These are phyloP conservation scores for Muraenolepis orangiensis DNA, from an alignment of 2,797 vertebrate species.

Conservation along the genomic window DNA sequence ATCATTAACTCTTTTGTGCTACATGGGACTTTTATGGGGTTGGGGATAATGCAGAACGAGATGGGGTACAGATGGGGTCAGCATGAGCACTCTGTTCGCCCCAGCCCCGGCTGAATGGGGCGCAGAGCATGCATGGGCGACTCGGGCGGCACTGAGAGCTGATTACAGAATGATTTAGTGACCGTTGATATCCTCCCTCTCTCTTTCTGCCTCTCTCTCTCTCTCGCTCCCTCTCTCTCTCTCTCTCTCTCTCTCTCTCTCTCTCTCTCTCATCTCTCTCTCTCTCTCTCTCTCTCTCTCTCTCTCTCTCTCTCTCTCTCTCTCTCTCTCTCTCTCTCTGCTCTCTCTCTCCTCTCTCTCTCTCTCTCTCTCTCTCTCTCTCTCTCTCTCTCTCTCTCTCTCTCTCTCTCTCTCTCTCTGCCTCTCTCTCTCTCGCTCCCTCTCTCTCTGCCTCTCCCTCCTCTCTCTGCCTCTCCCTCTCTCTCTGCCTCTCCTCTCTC, in stretches of 20 bases:
- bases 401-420: constrained; percentile 49
- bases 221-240: constrained; percentile 53
- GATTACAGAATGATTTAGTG: constrained; percentile 87
- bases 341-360: constrained; percentile 50
- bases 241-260: constrained; percentile 50
- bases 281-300: constrained; percentile 50
- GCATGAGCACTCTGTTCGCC: constrained; percentile 76
- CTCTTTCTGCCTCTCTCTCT: constrained; percentile 55
- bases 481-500: constrained; percentile 51
- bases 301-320: constrained; percentile 60
- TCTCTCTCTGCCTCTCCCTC: no score
- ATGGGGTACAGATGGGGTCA: constrained; percentile 85
- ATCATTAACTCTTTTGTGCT: constrained; percentile 92
- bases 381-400: constrained; percentile 57
- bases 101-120: constrained; percentile 72
- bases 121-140: constrained; percentile 72
- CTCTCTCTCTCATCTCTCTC: constrained; percentile 64
- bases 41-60: constrained; percentile 83
- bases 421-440: constrained; percentile 55
- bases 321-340: constrained; percentile 62
- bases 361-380: constrained; percentile 51
- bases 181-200: constrained; percentile 62
- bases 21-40: constrained; percentile 85
- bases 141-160: constrained; percentile 71
- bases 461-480: constrained; percentile 55